Evolutionary conservation across 2,113 vertebrate genomes (phyloP), one percentile per base, ranked within the genome.

Genomic region (Lepus americanus): DNA sequence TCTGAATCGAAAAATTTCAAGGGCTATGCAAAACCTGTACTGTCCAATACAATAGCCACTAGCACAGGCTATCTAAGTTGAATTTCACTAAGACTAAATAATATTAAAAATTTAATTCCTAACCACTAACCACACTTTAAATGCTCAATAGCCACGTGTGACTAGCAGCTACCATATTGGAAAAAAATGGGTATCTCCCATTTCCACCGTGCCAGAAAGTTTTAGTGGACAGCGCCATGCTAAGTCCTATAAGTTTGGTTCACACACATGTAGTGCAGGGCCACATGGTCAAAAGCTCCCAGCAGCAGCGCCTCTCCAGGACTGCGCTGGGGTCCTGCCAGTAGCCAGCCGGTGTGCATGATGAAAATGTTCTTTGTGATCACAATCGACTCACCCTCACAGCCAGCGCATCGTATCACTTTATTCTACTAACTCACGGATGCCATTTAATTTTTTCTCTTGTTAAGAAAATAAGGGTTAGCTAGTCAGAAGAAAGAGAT

Each of bases 91-190:
- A 74, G 49, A 95, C 59, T 36, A 81, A 80, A 51, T 84, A 23
- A 83, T 78, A 69, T 63, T 78, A 77, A 49, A 86, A 93, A 73
- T 72, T 77, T 25, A 89, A 72, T 66, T 73, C 33, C 16, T 85
- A n/a, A n/a, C 55, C 16, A 36, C 53, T 72, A 85, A 73, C 9
- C 36, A 70, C 31, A 66, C 81, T 89, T 80, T 94, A 76, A 39
- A 22, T 31, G 51, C 7, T 77, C 19, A 49, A 1, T 13, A 64
- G 64, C 33, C 39, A 36, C 22, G 20, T 6, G 20, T 25, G 53
- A 31, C 27, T 78, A 66, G 61, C 61, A 10, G 25, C 59, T 70
- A 29, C 49, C 23, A 1, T 14, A 25, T 13, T 19, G 22, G 67
- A 49, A 3, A 79, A 79, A 33, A 49, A 25, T 4, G 23, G 36